phyloP scores from a whole-genome alignment of 2,888 invertebrate species.

The Aromia moschata region DNA sequence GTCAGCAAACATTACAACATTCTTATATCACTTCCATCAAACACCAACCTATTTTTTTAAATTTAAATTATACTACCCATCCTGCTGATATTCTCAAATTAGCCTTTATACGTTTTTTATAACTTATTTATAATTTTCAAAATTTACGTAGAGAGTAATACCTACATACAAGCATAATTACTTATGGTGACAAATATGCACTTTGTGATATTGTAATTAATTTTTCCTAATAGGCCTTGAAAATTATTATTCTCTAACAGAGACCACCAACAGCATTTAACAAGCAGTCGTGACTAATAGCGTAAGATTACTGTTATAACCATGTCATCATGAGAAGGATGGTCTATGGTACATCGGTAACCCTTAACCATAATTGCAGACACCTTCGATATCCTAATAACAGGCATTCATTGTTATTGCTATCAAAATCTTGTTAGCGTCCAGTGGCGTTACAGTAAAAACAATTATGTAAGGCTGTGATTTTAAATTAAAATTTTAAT shows the following conservation, averaged over 20 bases:
- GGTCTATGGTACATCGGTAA: conserved; percentile 50
- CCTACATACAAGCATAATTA: no score
- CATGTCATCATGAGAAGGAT: conserved; percentile 53
- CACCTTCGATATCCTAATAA: conserved; percentile 56
- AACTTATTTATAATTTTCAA: no score
- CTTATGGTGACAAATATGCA: neutral
- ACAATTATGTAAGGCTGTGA: no score
- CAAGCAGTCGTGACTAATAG: conserved; percentile 59
- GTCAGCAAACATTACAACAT: neutral
- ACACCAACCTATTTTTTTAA: no score
- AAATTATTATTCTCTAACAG: conserved; percentile 7
- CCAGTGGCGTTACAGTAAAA: conserved; percentile 46
- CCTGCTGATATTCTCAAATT: no score
- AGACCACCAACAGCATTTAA: conserved; percentile 57
- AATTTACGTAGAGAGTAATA: no score
- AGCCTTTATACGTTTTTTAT: no score
- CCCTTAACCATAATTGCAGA: conserved; percentile 57
- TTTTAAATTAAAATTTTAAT: no score
- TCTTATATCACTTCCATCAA: neutral
- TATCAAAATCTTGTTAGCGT: conserved; percentile 55
- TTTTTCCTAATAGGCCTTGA: conserved; percentile 6
- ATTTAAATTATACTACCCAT: no score
- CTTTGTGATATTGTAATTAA: neutral
- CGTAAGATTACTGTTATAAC: conserved; percentile 58
- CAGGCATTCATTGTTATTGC: conserved; percentile 49